These are phyloP conservation scores for Sebastes hopkinsi DNA, from an alignment of 2,797 vertebrate species.

Conservation along the genomic window DNA sequence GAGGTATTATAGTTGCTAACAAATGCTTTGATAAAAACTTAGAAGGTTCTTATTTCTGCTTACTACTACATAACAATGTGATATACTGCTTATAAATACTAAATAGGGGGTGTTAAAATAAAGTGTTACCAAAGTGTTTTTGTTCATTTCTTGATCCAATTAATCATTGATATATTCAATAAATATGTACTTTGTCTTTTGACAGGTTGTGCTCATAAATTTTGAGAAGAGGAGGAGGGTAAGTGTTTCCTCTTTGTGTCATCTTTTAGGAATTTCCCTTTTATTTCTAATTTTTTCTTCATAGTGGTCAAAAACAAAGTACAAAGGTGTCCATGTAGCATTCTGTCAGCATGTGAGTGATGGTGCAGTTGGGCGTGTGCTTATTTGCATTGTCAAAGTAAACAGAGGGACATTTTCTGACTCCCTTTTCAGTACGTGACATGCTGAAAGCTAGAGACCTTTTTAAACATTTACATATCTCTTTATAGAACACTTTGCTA, in stretches of 20 bases:
- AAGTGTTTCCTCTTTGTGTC: conserved; percentile 49
- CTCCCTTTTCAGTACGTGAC: background rate
- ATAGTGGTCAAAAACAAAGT: background rate
- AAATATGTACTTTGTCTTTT: background rate
- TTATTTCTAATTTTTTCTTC: background rate
- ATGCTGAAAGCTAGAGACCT: background rate
- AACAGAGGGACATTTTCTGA: background rate
- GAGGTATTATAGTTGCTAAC: background rate
- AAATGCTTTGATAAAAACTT: background rate
- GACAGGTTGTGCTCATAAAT: conserved; percentile 88
- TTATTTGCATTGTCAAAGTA: conserved; percentile 2
- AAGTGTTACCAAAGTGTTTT: background rate
- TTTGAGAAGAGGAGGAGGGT: conserved; percentile 91
- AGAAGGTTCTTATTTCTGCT: background rate
- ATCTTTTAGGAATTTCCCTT: background rate
- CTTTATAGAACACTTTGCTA: background rate
- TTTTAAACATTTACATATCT: background rate
- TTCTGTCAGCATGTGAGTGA: background rate
- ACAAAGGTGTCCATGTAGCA: background rate
- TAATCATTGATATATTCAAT: background rate
- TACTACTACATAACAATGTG: background rate
- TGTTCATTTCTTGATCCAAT: background rate
- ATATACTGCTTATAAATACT: background rate
- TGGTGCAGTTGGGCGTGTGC: background rate
- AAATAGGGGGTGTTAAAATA: background rate